Evolutionary conservation across 2,888 invertebrate species (phyloP).

Genomic region (Argyresthia albistria): DNA sequence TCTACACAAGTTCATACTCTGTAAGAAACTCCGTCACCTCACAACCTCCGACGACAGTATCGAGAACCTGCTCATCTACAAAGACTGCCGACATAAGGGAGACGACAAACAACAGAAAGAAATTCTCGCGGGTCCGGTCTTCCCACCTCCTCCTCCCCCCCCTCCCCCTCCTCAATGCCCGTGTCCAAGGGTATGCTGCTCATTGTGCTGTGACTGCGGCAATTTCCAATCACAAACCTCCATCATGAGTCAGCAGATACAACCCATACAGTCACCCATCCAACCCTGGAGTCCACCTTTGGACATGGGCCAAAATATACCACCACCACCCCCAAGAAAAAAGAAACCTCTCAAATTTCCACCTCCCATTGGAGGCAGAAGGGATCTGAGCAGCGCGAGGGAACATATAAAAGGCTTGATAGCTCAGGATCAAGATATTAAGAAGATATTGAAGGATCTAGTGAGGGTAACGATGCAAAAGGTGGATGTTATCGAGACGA

Average conservation of each 20-base stretch:
- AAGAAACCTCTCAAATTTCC: conserved; percentile 20
- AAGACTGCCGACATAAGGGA: conserved; percentile 40
- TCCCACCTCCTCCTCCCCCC: not conserved
- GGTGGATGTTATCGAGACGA: conserved; percentile 40
- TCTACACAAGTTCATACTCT: not conserved
- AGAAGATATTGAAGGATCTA: conserved; percentile 52
- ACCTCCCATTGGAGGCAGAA: conserved; percentile 23
- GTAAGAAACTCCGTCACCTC: conserved; percentile 16
- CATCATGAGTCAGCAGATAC: not conserved
- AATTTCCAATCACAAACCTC: conserved; percentile 5
- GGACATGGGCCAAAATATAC: not conserved
- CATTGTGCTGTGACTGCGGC: conserved; percentile 47
- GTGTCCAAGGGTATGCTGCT: conserved; percentile 50
- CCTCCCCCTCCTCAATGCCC: conserved; percentile 16
- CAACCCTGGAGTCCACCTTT: not conserved
- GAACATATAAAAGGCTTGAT: conserved; percentile 48
- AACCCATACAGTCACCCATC: not conserved
- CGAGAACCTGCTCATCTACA: conserved; percentile 52
- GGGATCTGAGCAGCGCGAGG: conserved; percentile 38
- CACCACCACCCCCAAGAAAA: conserved; percentile 19
- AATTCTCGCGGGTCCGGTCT: too few species aligned
- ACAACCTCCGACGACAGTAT: conserved; percentile 50
- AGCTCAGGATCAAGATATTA: conserved; percentile 52
- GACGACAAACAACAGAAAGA: conserved; percentile 6
- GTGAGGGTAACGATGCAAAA: conserved; percentile 62